Evolutionary conservation across 2,797 vertebrate genomes (phyloP), one percentile per base, ranked within the genome.

Genomic region (Gymnoscopelus braueri): DNA sequence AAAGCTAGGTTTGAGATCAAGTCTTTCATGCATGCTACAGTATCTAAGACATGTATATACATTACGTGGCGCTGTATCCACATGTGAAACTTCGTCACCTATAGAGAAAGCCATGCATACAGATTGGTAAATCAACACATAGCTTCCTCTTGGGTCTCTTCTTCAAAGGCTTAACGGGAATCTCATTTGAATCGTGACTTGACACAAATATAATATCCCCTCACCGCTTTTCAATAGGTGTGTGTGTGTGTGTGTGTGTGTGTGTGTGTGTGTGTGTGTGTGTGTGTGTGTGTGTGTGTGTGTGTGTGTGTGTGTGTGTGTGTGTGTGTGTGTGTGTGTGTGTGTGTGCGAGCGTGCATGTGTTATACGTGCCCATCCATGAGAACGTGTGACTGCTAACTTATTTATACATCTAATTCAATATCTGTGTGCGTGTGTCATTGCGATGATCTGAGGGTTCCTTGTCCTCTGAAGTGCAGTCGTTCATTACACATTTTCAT

Each of bases 71-170:
- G 0, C 7, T 4, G 60, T 29, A 23, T 69, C 48, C 79, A 48
- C 63, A 51, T 73, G 68, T 55, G 19, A 71, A 69, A 59, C 63
- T 48, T 65, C 54, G 9, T 65, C 11, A 0, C 60, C 64, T 74
- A 56, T 58, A 51, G 61, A 78, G 72, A 66, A 19, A 79, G 35
- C 32, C 23, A 24, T 72, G 80, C 77, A 83, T 79, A 81, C 74
- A 84, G 71, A 87, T 69, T 51, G 59, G 63, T 4, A 65, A 84
- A 86, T 87, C 81, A 84, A 83, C 39, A 44, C 39, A 10, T 85
- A 84, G 51, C 69, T 69, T 83, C 65, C 69, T 69, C 75, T 73
- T 68, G 72, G 69, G 48, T 64, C 65, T 65, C 54, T 65, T 63
- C 78, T 80, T 79, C 60, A 80, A 77, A 81, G 59, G 14, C 39